Conservation (phyloP, 64 coral and sea anemone species). For the Cladopsammia gracilis region DNA sequence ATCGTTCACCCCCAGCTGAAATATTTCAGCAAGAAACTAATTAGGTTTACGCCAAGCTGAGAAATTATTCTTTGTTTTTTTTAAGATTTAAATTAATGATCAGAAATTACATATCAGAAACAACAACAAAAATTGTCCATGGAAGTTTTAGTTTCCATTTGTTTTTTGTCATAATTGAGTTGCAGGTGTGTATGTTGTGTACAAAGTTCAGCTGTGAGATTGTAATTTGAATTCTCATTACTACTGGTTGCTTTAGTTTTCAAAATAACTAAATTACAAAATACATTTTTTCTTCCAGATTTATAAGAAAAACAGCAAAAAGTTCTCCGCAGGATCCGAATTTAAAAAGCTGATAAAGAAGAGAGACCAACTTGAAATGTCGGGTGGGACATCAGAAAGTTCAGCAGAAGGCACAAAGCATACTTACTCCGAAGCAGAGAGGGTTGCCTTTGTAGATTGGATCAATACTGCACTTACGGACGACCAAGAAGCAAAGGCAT, state of each 20-base stretch:
- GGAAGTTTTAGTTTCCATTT: no score
- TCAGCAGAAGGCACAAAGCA: constrained; percentile 96
- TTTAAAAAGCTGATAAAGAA: constrained; percentile 86
- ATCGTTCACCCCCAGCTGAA: neutral
- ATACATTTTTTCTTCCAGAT: constrained; percentile 20
- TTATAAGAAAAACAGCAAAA: constrained; percentile 71
- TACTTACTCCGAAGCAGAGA: constrained; percentile 81
- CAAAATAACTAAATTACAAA: no score
- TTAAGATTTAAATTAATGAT: no score
- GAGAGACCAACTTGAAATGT: constrained; percentile 52
- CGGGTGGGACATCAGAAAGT: constrained; percentile 78
- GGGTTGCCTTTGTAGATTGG: constrained; percentile 95
- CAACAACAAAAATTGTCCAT: no score
- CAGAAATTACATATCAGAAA: no score
- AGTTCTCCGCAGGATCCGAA: constrained; percentile 51
- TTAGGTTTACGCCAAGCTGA: no score
- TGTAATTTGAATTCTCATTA: no score
- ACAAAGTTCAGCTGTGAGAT: no score
- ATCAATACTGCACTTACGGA: constrained; percentile 91
- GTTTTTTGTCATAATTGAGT: no score
- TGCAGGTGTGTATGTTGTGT: no score
- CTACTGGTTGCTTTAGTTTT: no score
- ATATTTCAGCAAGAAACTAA: neutral
- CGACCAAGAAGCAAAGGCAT: constrained; percentile 70
- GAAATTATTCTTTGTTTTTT: no score